phyloP scores from a whole-genome alignment of 1,140 invertebrate genomes.

The Eueides isabella region DNA sequence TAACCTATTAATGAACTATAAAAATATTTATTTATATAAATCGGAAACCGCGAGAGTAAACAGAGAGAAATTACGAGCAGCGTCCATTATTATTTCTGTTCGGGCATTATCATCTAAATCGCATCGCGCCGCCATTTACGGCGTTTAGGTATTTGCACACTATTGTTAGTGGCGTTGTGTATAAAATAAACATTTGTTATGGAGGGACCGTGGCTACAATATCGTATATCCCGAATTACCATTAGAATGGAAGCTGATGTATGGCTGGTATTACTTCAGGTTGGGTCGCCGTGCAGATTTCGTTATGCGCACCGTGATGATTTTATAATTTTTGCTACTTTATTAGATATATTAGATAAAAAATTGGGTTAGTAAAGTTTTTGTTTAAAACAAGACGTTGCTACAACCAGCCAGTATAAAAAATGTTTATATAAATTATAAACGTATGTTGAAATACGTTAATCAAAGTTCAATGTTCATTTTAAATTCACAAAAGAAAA shows the following conservation, averaged over 20 bases:
- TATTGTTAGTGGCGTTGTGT: slow-evolving; percentile 82
- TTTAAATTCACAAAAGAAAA: slow-evolving; percentile 60
- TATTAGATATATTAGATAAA: background rate
- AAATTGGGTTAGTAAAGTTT: background rate
- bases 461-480: slow-evolving; percentile 47
- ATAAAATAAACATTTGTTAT: slow-evolving; percentile 83
- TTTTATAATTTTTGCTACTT: slow-evolving; percentile 30
- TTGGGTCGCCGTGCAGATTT: slow-evolving; percentile 39
- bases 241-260: slow-evolving; percentile 79
- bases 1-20: slow-evolving; percentile 11
- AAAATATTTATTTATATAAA: slow-evolving; percentile 37
- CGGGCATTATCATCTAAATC: slow-evolving; percentile 79
- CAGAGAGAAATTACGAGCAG: slow-evolving; percentile 60
- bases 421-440: background rate
- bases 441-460: slow-evolving; percentile 21
- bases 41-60: slow-evolving; percentile 52
- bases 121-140: slow-evolving; percentile 73
- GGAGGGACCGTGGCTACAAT: slow-evolving; percentile 72
- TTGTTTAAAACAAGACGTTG: background rate
- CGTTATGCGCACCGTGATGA: slow-evolving; percentile 24
- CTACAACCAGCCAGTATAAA: background rate
- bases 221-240: slow-evolving; percentile 74
- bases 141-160: slow-evolving; percentile 81
- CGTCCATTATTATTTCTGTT: slow-evolving; percentile 71
- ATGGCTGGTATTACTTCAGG: slow-evolving; percentile 63